Evolutionary conservation across 2,888 invertebrate species (phyloP), one percentile per base, ranked within the genome.

Genomic region (Esperia sulphurella): DNA sequence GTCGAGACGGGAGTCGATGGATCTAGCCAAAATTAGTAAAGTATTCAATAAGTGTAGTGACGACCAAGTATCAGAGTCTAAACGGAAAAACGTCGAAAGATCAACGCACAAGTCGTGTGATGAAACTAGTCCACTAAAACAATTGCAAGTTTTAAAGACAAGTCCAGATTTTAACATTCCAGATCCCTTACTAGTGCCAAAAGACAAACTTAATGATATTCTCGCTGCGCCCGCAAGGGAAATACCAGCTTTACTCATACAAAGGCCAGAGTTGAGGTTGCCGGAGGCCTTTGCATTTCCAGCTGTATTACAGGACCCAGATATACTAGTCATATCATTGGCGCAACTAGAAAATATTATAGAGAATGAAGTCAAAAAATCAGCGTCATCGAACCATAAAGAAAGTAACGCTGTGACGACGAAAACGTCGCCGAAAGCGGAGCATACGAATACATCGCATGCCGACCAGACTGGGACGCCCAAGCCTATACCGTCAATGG

Each of bases 151-250:
- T 67, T 84, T 96, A 21, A 90, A 94, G 52, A 88, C 90, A 43
- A 93, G 93, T 63, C 89, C 92, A 7, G 92, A 92, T 56, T 91
- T 94, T 66, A 92, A 93, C 71, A 92, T 96, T 68, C 96, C 96
- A 39, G 95, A 96, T 87, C 96, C 96, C 8, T 89, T 96, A 63
- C 78, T 96, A 52, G 93, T 96, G 53, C 96, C 96, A 45, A 94
- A 95, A 79, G 93, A 95, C 65, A 92, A 92, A 63, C 79, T 96
- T 43, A 93, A 93, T 45, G 91, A 92, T 14, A 92, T 96, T 35
- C 84, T 96, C 21, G 91, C 92, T 1, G 92, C 93, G 4, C 96
- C 96, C 0, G 94, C 92, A 1, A 91, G 90, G 45, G 96, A 96
- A 86, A 95, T 96, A 53, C 95, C 95, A 0, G 91, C 93, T 45